These are phyloP conservation scores for Caenorhabditis latens DNA, from an alignment of 1,140 invertebrate genomes.

Conservation along the genomic window DNA sequence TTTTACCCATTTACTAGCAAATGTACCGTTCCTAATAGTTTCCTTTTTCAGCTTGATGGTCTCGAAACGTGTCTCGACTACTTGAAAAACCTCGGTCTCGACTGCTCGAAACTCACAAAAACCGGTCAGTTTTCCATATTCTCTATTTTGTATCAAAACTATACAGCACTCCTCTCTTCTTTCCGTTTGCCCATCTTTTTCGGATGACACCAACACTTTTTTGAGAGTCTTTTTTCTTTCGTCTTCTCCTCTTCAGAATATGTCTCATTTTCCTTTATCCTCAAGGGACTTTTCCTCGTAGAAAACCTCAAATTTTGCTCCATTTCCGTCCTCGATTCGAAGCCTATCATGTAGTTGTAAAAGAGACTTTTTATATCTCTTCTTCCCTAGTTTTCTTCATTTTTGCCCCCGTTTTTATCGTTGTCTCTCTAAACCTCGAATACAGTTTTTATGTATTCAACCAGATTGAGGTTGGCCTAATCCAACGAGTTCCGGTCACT, in stretches of 20 bases:
- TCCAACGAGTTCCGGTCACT: slow-evolving; percentile 50
- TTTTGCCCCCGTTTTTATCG: neutral
- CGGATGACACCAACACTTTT: slow-evolving; percentile 33
- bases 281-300: slow-evolving; percentile 3
- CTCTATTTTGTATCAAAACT: slow-evolving; percentile 19
- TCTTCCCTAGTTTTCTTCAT: neutral
- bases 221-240: slow-evolving; percentile 15
- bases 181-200: slow-evolving; percentile 9
- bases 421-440: neutral
- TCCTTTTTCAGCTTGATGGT: slow-evolving; percentile 34
- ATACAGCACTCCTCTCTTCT: neutral
- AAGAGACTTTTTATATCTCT: slow-evolving; percentile 25
- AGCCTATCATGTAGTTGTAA: slow-evolving; percentile 48
- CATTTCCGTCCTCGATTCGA: slow-evolving; percentile 46
- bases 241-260: neutral
- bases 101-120: slow-evolving; percentile 52
- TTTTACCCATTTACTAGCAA: neutral
- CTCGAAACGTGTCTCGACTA: slow-evolving; percentile 51
- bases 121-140: slow-evolving; percentile 43
- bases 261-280: slow-evolving; percentile 37
- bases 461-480: neutral
- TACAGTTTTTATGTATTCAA: slow-evolving; percentile 11
- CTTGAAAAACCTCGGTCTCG: slow-evolving; percentile 40
- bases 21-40: neutral
- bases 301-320: slow-evolving; percentile 54